Evolutionary conservation across 2,888 invertebrate species (phyloP), one percentile per base, ranked within the genome.

Genomic region (Sthenelais limicola): DNA sequence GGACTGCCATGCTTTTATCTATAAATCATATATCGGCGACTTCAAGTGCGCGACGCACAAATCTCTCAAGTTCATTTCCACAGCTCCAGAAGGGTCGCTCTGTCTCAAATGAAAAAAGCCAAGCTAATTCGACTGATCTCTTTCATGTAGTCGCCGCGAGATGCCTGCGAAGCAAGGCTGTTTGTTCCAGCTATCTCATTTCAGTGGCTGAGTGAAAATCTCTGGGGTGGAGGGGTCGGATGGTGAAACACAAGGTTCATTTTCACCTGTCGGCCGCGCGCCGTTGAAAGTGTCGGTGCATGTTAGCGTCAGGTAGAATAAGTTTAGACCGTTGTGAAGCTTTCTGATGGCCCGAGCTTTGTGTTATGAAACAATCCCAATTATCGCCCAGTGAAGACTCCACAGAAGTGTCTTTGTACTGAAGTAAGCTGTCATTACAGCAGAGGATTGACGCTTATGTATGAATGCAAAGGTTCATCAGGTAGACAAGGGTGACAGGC

Each of bases 301-400:
- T n/a, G 49, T 49, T 49, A 49, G 49, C 5, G 7, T 49, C 49
- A 49, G 54, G 54, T 54, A 32, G 21, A 54, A 49, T 5, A 26
- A 9, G 26, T 26, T 26, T 26, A 30, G 54, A 30, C 28, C 5
- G 21, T 32, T 26, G 12, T n/a, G n/a, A n/a, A n/a, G n/a, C n/a
- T n/a, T n/a, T n/a, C n/a, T n/a, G n/a, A n/a, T n/a, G n/a, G n/a
- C n/a, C n/a, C 28, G 24, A 5, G 26, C 54, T 54, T 54, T 9
- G 54, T 54, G 54, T 26, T 54, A 54, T 54, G 28, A 26, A 54
- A 54, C 54, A 54, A 54, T 54, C 54, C 54, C 28, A 54, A 54
- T 54, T 54, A 54, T n/a, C 9, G 28, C 28, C 7, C 49, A 43
- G 12, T n/a, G 24, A 30, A 28, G 52, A 52, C 4, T 18, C 12